Evolutionary conservation across 1,140 invertebrate species (phyloP), one percentile per base, ranked within the genome.

Genomic region (Halesus radiatus): DNA sequence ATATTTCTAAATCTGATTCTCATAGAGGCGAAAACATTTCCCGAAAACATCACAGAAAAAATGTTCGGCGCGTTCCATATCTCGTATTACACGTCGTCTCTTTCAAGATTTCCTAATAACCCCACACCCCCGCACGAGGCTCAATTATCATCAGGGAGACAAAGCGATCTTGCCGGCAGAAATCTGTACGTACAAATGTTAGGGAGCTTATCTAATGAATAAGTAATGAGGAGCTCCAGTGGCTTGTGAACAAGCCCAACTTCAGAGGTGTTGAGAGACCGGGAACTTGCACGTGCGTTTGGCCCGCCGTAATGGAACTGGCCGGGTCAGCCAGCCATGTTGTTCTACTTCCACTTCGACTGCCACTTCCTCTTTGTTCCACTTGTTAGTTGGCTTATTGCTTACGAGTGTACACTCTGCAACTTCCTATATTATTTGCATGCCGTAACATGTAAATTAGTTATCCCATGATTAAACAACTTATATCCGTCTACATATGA

Each of bases 121-220:
- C 50, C 18, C 53, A 50, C 72, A 73, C 72, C 32, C 73, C 37
- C 22, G 64, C n/a, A n/a, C 15, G 3, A 37, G 20, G 58, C 68
- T 66, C 81, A 80, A 83, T 83, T 83, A 83, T 83, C 81, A 76
- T 80, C 81, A 45, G 37, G 76, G 74, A 83, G 81, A 83, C 80
- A 81, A 78, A 72, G 76, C 81, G 80, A 77, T 74, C 64, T 64
- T 75, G 37, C 72, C 60, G 72, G 74, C 72, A 76, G 76, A 83
- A 80, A 83, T 83, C 81, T 83, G 75, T 76, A 83, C 70, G 77
- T 82, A 79, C 81, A 77, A 80, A 78, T 76, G 81, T 37, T 78
- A 60, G 58, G 52, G 73, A 76, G 81, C 79, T 79, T 80, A 80
- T 78, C 81, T 83, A 83, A 80, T 83, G 81, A 83, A 83, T 83